Percentiles rank a stretch among this genome's conserved stretches.
phyloP scores from a whole-genome alignment of 2,113 vertebrate genomes.

The Poeciliopsis turrubarensis region DNA sequence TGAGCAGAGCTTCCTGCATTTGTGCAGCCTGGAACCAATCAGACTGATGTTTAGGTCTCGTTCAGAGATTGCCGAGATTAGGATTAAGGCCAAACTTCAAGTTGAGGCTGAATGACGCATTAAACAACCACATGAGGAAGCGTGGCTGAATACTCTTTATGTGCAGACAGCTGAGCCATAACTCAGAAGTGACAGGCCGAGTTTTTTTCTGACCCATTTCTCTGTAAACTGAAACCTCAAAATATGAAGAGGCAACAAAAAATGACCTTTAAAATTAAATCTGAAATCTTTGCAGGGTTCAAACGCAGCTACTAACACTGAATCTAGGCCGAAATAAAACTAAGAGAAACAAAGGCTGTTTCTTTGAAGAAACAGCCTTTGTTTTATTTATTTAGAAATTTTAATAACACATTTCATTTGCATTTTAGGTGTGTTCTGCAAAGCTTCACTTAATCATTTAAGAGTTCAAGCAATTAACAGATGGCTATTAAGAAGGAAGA shows the following conservation, averaged over 20 bases:
- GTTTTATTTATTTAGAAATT: neutral
- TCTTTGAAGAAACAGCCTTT: neutral
- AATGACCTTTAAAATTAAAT: neutral
- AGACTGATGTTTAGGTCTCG: neutral
- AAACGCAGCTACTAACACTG: neutral
- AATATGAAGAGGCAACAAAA: neutral
- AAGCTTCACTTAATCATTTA: too few species aligned
- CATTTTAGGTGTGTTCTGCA: neutral
- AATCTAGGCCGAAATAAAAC: neutral
- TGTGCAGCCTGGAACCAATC: constrained; percentile 12
- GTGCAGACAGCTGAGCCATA: constrained; percentile 7
- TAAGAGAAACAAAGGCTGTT: neutral
- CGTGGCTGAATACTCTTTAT: neutral
- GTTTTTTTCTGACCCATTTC: neutral
- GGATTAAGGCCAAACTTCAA: constrained; percentile 4
- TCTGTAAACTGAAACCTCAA: neutral
- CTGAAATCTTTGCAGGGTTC: neutral
- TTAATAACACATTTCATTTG: too few species aligned
- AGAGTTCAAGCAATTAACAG: too few species aligned
- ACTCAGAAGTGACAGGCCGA: neutral
- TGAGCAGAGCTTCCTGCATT: constrained; percentile 16
- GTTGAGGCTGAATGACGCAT: constrained; percentile 21
- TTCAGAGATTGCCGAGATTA: constrained; percentile 31
- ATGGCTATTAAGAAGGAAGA: too few species aligned
- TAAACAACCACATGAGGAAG: constrained; percentile 25